phyloP scores from a whole-genome alignment of 1,140 invertebrate species.

The Tenebrio molitor region DNA sequence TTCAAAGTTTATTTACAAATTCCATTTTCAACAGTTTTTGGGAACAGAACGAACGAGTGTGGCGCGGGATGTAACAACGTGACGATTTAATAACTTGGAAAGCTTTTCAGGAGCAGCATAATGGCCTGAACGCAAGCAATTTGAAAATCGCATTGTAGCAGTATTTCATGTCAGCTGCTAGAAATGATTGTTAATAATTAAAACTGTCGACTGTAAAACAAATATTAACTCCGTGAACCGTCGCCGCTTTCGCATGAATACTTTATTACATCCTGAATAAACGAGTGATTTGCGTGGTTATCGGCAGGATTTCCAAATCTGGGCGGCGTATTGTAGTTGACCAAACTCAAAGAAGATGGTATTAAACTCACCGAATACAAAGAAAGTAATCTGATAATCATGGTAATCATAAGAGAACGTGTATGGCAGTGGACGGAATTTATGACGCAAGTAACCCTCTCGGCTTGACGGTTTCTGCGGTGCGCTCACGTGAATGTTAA shows the following conservation, averaged over 20 bases:
- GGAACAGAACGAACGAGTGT: background rate
- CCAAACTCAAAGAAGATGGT: background rate
- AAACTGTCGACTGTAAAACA: background rate
- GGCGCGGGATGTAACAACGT: background rate
- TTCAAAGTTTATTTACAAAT: background rate
- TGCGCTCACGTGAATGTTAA: no score
- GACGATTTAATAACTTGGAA: background rate
- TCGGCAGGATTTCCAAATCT: background rate
- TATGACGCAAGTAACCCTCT: no score
- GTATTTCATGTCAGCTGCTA: slow-evolving; percentile 1
- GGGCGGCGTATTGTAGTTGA: background rate
- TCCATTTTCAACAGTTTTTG: slow-evolving; percentile 9
- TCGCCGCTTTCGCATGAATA: background rate
- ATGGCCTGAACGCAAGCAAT: background rate
- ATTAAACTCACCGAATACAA: no score
- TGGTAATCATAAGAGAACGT: no score
- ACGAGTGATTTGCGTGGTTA: background rate
- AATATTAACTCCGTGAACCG: background rate
- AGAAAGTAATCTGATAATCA: no score
- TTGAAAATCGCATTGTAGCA: background rate
- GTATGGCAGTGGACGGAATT: no score
- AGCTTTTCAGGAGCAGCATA: background rate
- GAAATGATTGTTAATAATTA: slow-evolving; percentile 3
- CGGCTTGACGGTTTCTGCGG: no score
- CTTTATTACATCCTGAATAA: background rate